Evolutionary conservation across 1,140 invertebrate species (phyloP).

Genomic region (Monomorium pharaonis): DNA sequence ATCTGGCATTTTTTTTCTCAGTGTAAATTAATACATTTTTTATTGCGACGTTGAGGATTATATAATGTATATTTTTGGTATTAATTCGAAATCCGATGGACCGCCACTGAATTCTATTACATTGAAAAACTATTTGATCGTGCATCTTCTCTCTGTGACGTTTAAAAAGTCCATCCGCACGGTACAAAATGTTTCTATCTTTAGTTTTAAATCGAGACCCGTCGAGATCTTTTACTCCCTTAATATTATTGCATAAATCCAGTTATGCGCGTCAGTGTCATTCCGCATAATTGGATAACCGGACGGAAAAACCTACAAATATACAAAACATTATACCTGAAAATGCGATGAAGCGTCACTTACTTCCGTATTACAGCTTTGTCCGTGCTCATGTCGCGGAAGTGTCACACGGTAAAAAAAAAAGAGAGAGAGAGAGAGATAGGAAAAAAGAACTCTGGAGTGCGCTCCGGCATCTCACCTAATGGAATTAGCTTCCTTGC

Average conservation of each 20-base stretch:
- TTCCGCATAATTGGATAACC: neutral
- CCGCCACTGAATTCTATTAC: neutral
- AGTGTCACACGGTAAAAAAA: neutral
- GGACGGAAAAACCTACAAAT: neutral
- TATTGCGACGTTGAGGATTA: too few species aligned
- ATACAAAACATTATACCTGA: neutral
- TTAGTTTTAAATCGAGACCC: neutral
- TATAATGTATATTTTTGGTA: neutral
- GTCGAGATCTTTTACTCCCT: neutral
- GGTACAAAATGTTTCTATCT: neutral
- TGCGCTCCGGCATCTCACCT: slow-evolving; percentile 27
- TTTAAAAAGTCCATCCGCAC: neutral
- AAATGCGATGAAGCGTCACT: slow-evolving; percentile 36
- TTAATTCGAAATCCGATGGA: neutral
- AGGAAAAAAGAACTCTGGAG: too few species aligned
- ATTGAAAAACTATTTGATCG: neutral
- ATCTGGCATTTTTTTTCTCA: too few species aligned
- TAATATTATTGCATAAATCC: slow-evolving; percentile 10
- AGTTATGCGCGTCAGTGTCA: neutral
- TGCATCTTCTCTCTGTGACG: neutral
- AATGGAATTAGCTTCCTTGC: slow-evolving; percentile 63
- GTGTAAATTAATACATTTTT: too few species aligned
- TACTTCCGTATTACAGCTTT: slow-evolving; percentile 22
- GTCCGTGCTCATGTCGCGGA: neutral
- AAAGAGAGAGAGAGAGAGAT: too few species aligned